Evolutionary conservation across 2,113 vertebrate species (phyloP).

Genomic region (Syngnathus typhle): DNA sequence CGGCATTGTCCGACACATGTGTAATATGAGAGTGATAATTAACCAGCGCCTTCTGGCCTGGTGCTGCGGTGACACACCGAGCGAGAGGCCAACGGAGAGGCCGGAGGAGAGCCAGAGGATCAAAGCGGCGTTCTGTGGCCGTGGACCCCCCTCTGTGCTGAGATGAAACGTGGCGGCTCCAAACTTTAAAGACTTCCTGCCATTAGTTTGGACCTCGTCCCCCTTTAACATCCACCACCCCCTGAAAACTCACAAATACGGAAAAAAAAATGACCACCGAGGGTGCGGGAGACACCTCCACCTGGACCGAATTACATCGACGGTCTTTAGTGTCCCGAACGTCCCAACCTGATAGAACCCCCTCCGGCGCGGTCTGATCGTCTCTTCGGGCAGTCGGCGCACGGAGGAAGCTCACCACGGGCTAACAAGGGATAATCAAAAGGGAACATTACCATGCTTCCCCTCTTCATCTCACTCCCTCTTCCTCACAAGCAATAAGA

Average conservation of each 20-base stretch:
- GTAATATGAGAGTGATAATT: constrained; percentile 49
- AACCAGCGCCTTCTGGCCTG: constrained; percentile 28
- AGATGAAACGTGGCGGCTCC: constrained; percentile 89
- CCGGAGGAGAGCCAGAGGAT: constrained; percentile 73
- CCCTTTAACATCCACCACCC: constrained; percentile 7
- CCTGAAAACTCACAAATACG: constrained; percentile 52
- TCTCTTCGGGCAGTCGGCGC: constrained; percentile 51
- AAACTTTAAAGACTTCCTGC: constrained; percentile 99
- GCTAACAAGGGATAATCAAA: constrained; percentile 72
- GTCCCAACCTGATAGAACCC: constrained; percentile 30
- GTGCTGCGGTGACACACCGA: constrained; percentile 21
- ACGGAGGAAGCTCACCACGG: constrained; percentile 58
- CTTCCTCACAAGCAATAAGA: constrained; percentile 61
- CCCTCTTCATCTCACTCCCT: constrained; percentile 46
- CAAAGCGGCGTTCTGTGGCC: constrained; percentile 88
- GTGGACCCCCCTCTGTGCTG: constrained; percentile 84
- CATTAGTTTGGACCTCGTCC: constrained; percentile 93
- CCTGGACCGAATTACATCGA: constrained; percentile 61
- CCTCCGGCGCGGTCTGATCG: constrained; percentile 47
- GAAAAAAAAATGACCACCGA: neutral
- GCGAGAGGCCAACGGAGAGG: constrained; percentile 26
- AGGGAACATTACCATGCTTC: constrained; percentile 70
- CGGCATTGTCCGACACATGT: constrained; percentile 4
- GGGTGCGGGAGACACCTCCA: constrained; percentile 40
- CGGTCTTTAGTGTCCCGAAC: constrained; percentile 52